Evolutionary conservation across 2,797 vertebrate genomes (phyloP).

Genomic region (Acridotheres tristis): DNA sequence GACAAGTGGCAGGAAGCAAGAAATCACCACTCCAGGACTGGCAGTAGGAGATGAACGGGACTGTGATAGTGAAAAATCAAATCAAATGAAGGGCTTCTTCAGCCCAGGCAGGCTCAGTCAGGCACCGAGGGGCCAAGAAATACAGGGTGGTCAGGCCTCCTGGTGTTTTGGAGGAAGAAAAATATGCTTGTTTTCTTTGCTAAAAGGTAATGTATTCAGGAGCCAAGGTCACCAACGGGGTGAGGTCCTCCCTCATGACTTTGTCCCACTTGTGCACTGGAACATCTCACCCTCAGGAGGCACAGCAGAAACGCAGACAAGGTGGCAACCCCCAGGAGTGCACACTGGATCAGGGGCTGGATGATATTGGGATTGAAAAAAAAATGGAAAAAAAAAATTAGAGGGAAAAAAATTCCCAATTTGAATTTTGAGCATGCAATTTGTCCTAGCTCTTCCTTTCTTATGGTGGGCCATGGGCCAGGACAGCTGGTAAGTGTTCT

Average conservation of each 20-base stretch:
- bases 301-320: not conserved
- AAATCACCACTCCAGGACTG: not conserved
- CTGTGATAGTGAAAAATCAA: not conserved
- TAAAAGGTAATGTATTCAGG: not conserved
- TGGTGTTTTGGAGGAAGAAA: not conserved
- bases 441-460: not conserved
- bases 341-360: not conserved
- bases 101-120: not conserved
- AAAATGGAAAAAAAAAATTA: not conserved
- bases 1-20: not conserved
- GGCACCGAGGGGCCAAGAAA: not conserved
- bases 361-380: fast-evolving
- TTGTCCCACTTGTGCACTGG: not conserved
- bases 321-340: fast-evolving
- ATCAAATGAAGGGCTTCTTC: not conserved
- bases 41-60: fast-evolving
- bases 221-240: not conserved
- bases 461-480: not conserved
- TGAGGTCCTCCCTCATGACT: not conserved
- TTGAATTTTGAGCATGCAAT: not conserved
- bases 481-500: not conserved
- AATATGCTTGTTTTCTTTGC: not conserved
- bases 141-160: not conserved
- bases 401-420: not conserved
- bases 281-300: not conserved